Base-by-base conservation (phyloP, 2,888 invertebrate genomes). In the Perizoma flavofasciatum region DNA sequence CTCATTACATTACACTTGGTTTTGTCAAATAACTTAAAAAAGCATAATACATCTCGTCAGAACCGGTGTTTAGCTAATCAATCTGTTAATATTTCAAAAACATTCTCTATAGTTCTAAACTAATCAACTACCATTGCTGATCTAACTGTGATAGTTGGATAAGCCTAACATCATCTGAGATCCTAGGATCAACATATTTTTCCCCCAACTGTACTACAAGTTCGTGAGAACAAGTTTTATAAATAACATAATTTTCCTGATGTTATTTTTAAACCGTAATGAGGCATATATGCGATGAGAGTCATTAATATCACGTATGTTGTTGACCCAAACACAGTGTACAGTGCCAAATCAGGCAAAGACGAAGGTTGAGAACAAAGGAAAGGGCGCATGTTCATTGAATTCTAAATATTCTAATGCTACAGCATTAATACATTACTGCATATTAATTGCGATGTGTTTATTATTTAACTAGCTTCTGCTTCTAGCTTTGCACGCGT, bases 221-320 rank as follows among this genome's bases (percentile, higher is more conserved):
- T 41, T 46, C 52, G 55, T 45, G 54, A 41, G 55, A 49, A 51
- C 46, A 40, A 47, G 40, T 53, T 39, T 55, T 54, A 46, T 43
- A 52, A 51, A 59, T 58, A 61, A 63, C 56, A 54, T 55, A 49
- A 61, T 69, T 69, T 67, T 69, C 69, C 67, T 65, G 67, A 64
- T 54, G 62, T 58, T 69, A 68, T 68, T 66, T 68, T 60, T 63
- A 65, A 59, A 59, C 61, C 10, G 55, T 64, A 65, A 67, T 67
- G 60, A 66, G 54, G 56, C 52, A 59, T 65, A 55, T 51, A 64
- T 22, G 22, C 56, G 58, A 61, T 40, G 49, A 64, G 48, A 50
- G 59, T 63, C 50, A 61, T 67, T 49, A 45, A 55, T 49, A 59
- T 54, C 39, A 56, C 48, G 49, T 53, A 55, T 50, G 58, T 54